phyloP scores from a whole-genome alignment of 2,797 vertebrate genomes.

The Cossypha niveicapilla region DNA sequence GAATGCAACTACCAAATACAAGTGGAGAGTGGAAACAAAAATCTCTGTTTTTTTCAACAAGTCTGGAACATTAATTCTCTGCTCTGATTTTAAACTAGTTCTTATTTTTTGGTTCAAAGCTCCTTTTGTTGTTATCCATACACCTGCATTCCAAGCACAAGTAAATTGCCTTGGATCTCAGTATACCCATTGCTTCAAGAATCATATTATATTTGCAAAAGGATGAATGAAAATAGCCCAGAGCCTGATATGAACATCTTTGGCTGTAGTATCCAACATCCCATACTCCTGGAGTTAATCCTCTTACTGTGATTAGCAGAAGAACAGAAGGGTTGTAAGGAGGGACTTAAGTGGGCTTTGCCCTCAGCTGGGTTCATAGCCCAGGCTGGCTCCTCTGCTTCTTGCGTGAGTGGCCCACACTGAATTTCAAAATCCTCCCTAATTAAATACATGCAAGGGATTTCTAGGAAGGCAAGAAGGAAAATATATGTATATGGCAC shows the following conservation, averaged over 20 bases:
- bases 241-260: background rate
- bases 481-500: background rate
- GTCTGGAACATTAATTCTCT: background rate
- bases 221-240: background rate
- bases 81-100: background rate
- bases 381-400: background rate
- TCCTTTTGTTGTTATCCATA: background rate
- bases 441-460: background rate
- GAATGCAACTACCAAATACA: background rate
- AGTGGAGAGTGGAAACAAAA: background rate
- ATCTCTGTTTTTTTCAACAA: background rate
- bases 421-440: background rate
- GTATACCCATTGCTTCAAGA: background rate
- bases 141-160: background rate
- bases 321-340: constrained; percentile 50
- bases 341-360: constrained; percentile 34
- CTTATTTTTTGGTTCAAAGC: background rate
- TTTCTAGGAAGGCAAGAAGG: background rate
- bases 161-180: background rate
- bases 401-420: background rate
- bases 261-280: background rate
- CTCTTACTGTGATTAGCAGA: constrained; percentile 48
- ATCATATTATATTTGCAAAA: background rate
- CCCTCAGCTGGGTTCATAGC: constrained; percentile 29
- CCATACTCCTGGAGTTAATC: constrained; percentile 11